A percentile compares a stretch with the other conserved stretches of the same genome.
Conservation (phyloP, 37 sponge, comb jelly and placozoan species). For the Chondrilla cf. caribensis region DNA sequence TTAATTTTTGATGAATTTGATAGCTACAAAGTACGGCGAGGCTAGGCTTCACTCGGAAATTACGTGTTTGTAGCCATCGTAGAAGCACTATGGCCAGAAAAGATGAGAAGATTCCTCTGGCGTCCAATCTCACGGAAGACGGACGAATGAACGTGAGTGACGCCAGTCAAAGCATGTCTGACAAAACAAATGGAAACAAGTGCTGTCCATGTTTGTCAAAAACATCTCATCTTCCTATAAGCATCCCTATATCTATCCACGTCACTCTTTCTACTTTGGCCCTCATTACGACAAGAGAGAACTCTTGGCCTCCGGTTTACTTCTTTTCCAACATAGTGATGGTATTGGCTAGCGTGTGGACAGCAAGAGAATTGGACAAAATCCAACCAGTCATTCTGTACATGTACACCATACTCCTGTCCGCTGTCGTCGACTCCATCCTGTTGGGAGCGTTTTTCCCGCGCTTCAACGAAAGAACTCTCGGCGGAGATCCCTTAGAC, state of each 20-base stretch:
- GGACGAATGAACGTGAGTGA: no score
- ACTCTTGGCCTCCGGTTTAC: slow-evolving; percentile 4
- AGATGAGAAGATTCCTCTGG: no score
- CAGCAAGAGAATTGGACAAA: slow-evolving; percentile 11
- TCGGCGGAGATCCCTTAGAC: neutral
- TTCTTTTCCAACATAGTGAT: slow-evolving; percentile 25
- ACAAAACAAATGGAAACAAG: no score
- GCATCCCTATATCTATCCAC: neutral
- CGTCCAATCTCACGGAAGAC: no score
- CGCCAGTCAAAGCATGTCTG: no score
- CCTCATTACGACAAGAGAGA: neutral
- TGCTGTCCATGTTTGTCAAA: neutral
- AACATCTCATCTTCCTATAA: neutral
- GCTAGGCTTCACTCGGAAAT: no score
- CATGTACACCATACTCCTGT: slow-evolving; percentile 9
- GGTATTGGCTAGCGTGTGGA: slow-evolving; percentile 14
- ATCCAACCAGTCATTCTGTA: slow-evolving; percentile 2
- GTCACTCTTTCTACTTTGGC: neutral
- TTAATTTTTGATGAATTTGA: no score
- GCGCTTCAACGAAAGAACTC: neutral
- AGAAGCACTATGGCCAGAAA: no score
- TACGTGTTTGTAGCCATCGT: no score
- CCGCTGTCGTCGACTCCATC: neutral
- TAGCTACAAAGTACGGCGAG: no score
- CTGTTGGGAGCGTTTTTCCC: neutral